phyloP scores from a whole-genome alignment of 2,113 vertebrate species.

The Actenoides lindsayi region DNA sequence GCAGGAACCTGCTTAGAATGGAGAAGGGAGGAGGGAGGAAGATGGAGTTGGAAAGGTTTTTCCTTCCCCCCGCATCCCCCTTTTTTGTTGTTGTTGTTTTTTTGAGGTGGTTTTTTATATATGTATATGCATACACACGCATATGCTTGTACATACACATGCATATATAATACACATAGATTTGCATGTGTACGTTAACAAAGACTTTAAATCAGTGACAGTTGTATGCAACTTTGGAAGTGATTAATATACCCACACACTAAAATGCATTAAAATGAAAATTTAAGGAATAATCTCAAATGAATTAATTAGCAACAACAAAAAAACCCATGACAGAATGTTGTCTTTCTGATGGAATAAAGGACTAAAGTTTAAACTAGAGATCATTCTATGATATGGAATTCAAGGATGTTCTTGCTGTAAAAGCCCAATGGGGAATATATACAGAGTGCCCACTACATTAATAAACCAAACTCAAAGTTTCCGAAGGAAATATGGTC shows the following conservation, averaged over 20 bases:
- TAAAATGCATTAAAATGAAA: constrained; percentile 76
- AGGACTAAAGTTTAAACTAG: constrained; percentile 59
- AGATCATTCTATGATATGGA: constrained; percentile 40
- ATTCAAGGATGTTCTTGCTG: constrained; percentile 49
- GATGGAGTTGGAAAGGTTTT: constrained; percentile 3
- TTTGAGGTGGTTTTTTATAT: background rate
- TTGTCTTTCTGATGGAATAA: constrained; percentile 65
- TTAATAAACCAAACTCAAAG: background rate
- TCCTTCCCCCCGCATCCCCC: no score
- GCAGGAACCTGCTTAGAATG: constrained; percentile 76
- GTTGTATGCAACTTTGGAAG: constrained; percentile 65
- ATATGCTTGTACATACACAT: background rate
- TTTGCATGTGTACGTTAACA: background rate
- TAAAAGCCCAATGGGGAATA: constrained; percentile 21
- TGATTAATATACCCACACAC: constrained; percentile 70
- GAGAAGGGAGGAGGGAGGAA: constrained; percentile 60
- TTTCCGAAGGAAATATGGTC: background rate
- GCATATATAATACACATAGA: background rate
- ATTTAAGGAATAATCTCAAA: constrained; percentile 76
- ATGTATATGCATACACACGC: rapidly evolving
- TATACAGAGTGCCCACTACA: background rate
- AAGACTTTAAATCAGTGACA: constrained; percentile 61
- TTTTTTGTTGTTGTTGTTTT: background rate
- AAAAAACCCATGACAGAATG: background rate
- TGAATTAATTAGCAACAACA: constrained; percentile 74